Conservation (phyloP, 2,113 vertebrate genomes). For the Stigmatopora argus region DNA sequence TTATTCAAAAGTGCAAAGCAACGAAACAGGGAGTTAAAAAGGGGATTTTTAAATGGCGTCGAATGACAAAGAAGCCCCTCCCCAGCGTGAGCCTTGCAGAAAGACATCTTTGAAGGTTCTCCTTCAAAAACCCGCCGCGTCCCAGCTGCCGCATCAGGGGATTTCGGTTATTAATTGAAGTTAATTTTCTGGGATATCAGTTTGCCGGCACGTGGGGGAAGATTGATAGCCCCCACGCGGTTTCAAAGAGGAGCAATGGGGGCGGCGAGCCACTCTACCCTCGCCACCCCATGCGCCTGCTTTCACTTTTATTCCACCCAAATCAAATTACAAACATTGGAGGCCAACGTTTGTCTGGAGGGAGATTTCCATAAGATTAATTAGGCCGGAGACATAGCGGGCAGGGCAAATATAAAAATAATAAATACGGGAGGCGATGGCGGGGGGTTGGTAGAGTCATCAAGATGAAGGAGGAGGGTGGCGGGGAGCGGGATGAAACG, state of each 20-base stretch:
- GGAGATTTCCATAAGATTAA: slow-evolving; percentile 99
- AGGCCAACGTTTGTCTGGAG: slow-evolving; percentile 94
- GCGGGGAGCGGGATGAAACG: slow-evolving; percentile 31
- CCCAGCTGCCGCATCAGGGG: slow-evolving; percentile 79
- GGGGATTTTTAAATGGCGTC: slow-evolving; percentile 52
- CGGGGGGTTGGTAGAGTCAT: slow-evolving; percentile 32
- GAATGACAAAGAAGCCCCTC: slow-evolving; percentile 60
- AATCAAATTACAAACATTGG: slow-evolving; percentile 99
- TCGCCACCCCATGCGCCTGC: slow-evolving; percentile 74
- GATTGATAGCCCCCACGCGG: slow-evolving; percentile 96
- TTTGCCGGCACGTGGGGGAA: slow-evolving; percentile 94
- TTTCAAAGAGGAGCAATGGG: slow-evolving; percentile 81
- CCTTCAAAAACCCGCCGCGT: slow-evolving; percentile 87
- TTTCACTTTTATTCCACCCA: slow-evolving; percentile 98
- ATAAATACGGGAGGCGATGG: slow-evolving; percentile 66
- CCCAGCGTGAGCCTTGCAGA: slow-evolving; percentile 82
- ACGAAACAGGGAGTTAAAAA: slow-evolving; percentile 23
- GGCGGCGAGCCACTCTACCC: slow-evolving; percentile 79
- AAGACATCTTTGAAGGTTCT: slow-evolving; percentile 98
- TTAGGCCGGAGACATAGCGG: slow-evolving; percentile 88
- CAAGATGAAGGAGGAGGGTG: slow-evolving; percentile 21
- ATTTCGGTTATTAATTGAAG: slow-evolving; percentile 99
- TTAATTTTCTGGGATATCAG: slow-evolving; percentile 99
- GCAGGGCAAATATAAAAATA: slow-evolving; percentile 72
- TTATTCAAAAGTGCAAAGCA: slow-evolving; percentile 53